Conservation (phyloP, 1,140 invertebrate genomes). For the Drosophila aff. region DNA sequence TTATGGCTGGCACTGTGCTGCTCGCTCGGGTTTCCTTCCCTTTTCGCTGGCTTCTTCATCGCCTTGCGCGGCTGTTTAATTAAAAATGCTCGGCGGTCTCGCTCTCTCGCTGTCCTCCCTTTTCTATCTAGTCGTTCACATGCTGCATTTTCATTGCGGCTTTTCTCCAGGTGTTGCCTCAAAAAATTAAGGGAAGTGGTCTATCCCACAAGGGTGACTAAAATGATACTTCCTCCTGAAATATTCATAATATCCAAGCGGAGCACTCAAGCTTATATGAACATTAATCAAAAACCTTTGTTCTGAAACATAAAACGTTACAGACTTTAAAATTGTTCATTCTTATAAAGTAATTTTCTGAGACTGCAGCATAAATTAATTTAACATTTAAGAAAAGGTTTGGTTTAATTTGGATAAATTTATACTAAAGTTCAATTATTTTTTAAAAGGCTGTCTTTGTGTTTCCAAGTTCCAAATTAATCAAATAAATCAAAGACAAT, state of each 20-base stretch:
- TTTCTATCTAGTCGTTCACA: constrained; percentile 11
- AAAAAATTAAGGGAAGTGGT: constrained; percentile 26
- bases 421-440: background rate
- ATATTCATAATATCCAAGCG: constrained; percentile 5
- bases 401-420: background rate
- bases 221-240: constrained; percentile 19
- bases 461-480: too few relatives aligned
- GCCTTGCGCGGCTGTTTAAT: constrained; percentile 58
- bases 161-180: constrained; percentile 49
- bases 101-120: constrained; percentile 12
- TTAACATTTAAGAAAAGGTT: too few relatives aligned
- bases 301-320: background rate
- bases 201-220: constrained; percentile 8
- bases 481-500: too few relatives aligned
- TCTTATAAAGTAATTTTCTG: background rate
- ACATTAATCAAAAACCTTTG: background rate
- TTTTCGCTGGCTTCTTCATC: constrained; percentile 20
- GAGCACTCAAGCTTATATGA: background rate
- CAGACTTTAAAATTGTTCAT: background rate
- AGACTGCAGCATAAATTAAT: background rate
- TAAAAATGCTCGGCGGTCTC: constrained; percentile 71
- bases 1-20: constrained; percentile 61
- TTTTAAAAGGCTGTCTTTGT: too few relatives aligned
- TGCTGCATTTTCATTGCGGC: constrained; percentile 40
- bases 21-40: constrained; percentile 23